Evolutionary conservation across 1,140 invertebrate genomes (phyloP).

Genomic region (Maniola jurtina): DNA sequence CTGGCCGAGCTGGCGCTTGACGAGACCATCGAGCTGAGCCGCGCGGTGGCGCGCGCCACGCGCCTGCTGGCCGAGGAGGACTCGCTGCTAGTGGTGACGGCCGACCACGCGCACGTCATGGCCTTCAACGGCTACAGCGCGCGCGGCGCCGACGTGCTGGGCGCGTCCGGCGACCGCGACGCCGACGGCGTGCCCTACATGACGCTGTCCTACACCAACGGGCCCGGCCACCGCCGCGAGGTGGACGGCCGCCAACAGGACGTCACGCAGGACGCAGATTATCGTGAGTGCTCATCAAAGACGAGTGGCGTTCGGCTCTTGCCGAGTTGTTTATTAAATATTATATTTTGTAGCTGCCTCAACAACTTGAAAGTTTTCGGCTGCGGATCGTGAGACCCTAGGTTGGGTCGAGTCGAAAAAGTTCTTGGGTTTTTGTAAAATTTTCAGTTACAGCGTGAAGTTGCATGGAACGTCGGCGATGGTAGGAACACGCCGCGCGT

Average conservation of each 20-base stretch:
- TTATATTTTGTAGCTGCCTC: too few species aligned
- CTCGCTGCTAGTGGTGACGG: not conserved
- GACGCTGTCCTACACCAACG: conserved; percentile 2
- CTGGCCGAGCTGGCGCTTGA: conserved; percentile 82
- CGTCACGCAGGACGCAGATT: conserved; percentile 67
- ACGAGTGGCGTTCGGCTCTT: too few species aligned
- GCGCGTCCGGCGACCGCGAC: not conserved
- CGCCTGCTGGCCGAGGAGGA: not conserved
- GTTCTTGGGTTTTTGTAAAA: too few species aligned
- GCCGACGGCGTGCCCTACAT: not conserved
- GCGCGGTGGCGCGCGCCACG: conserved; percentile 57
- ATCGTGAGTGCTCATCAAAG: not conserved
- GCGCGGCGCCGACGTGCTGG: not conserved
- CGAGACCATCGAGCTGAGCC: conserved; percentile 82
- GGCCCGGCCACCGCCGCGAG: not conserved
- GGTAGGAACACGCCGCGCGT: too few species aligned
- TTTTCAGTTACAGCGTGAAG: too few species aligned
- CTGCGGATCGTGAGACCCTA: too few species aligned
- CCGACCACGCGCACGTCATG: conserved; percentile 8
- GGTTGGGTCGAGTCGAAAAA: too few species aligned
- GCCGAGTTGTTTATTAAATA: too few species aligned
- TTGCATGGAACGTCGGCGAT: too few species aligned
- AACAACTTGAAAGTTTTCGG: too few species aligned
- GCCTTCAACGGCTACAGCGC: not conserved
- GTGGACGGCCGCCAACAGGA: not conserved